Percentiles rank a stretch among this genome's conserved stretches.
Conservation (phyloP, 2,888 invertebrate genomes). For the Drosophila anceps region DNA sequence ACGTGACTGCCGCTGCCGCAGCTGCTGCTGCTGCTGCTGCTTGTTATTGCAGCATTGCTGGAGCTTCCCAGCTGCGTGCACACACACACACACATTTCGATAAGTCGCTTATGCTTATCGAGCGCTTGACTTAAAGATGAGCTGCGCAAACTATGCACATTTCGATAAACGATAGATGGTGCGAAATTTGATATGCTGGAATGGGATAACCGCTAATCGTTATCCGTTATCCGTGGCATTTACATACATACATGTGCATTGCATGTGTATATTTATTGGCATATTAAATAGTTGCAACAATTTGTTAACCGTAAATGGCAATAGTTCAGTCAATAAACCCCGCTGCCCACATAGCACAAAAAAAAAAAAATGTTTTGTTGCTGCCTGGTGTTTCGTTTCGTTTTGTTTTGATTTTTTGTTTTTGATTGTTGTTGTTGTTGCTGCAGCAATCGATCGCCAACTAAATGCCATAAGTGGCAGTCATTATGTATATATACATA, state of each 20-base stretch:
- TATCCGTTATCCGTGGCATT: too few species aligned
- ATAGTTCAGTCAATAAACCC: slow-evolving; percentile 68
- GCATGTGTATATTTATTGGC: slow-evolving; percentile 21
- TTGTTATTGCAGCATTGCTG: slow-evolving; percentile 34
- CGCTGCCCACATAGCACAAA: slow-evolving; percentile 52
- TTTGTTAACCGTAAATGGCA: slow-evolving; percentile 70
- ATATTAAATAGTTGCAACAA: slow-evolving; percentile 62
- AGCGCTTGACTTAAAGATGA: slow-evolving; percentile 31
- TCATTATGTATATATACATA: slow-evolving; percentile 23
- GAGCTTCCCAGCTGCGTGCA: slow-evolving; percentile 36
- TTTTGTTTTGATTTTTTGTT: slow-evolving; percentile 21
- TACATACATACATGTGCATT: too few species aligned
- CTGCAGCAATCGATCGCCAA: slow-evolving; percentile 53
- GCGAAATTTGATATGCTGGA: slow-evolving; percentile 12
- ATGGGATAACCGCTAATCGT: not conserved
- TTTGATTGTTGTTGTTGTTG: slow-evolving; percentile 29
- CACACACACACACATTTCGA: slow-evolving; percentile 9
- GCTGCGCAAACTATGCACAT: slow-evolving; percentile 24
- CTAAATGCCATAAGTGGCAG: slow-evolving; percentile 66
- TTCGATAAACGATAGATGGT: slow-evolving; percentile 29
- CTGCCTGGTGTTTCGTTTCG: slow-evolving; percentile 52
- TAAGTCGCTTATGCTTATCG: slow-evolving; percentile 23
- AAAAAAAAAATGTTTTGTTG: slow-evolving; percentile 15
- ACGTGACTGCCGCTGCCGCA: not conserved
- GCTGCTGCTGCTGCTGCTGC: not conserved